These are phyloP conservation scores for Mesoclemmys tuberculata DNA, from an alignment of 2,113 vertebrate species.

Conservation along the genomic window DNA sequence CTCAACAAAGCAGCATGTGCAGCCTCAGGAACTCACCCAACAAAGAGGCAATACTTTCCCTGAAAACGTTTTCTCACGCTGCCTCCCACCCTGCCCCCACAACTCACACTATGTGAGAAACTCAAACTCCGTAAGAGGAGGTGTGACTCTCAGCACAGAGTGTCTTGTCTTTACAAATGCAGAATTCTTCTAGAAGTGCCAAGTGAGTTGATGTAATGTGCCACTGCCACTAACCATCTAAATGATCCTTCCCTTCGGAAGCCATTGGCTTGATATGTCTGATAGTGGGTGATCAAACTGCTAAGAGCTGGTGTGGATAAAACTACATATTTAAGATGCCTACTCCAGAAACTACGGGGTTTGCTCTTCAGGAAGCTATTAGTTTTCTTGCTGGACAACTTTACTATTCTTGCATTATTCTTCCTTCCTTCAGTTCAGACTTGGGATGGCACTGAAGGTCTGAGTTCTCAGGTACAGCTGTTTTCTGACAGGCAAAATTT, in stretches of 20 bases:
- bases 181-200: neutral
- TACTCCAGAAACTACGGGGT: neutral
- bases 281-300: neutral
- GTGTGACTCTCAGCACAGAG: neutral
- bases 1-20: neutral
- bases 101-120: neutral
- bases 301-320: neutral
- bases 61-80: too few species aligned
- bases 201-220: neutral
- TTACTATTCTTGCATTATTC: neutral
- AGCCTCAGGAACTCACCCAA: neutral
- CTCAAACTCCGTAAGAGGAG: neutral
- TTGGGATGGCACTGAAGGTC: neutral
- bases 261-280: neutral
- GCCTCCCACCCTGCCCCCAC: too few species aligned
- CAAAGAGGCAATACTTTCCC: neutral
- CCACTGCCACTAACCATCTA: neutral
- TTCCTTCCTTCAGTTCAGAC: neutral
- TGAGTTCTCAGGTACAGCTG: neutral
- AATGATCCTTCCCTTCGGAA: neutral
- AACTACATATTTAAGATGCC: neutral
- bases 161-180: neutral
- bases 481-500: neutral
- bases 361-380: neutral
- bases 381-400: neutral